These are phyloP conservation scores for Thalpophila matura DNA, from an alignment of 2,888 invertebrate genomes.

Conservation along the genomic window DNA sequence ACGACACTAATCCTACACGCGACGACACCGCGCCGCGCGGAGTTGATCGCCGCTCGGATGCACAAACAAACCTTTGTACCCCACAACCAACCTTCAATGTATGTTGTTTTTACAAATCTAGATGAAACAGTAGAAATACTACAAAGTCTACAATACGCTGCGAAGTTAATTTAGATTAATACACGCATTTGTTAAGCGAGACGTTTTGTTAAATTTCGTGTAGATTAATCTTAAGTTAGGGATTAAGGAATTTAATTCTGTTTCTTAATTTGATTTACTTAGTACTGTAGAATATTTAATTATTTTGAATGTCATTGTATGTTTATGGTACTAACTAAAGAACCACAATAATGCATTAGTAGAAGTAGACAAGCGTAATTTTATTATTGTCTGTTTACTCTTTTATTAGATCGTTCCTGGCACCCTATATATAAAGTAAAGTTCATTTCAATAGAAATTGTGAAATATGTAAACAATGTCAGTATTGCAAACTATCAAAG, in stretches of 20 bases:
- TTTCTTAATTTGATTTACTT: constrained; percentile 36
- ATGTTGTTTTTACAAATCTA: background rate
- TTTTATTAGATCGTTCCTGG: too few species aligned
- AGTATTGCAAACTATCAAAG: too few species aligned
- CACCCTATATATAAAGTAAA: too few species aligned
- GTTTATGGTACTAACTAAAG: too few species aligned
- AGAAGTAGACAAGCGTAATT: too few species aligned
- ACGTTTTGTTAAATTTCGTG: constrained; percentile 43
- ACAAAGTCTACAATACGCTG: background rate
- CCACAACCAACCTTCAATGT: background rate
- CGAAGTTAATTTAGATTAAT: constrained; percentile 50
- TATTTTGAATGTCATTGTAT: too few species aligned
- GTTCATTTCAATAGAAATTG: too few species aligned
- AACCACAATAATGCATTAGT: too few species aligned
- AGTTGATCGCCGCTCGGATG: background rate
- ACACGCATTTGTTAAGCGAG: constrained; percentile 32
- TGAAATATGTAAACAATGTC: too few species aligned
- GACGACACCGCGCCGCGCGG: background rate
- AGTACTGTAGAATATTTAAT: too few species aligned
- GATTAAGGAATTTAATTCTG: constrained; percentile 35
- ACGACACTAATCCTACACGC: background rate
- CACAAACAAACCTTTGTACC: background rate
- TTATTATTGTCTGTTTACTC: too few species aligned
- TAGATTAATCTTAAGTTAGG: constrained; percentile 37
- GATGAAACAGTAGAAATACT: background rate